Base-by-base conservation (phyloP, 53 echinoderm and acorn worm species). In the Actinopyga echinites region DNA sequence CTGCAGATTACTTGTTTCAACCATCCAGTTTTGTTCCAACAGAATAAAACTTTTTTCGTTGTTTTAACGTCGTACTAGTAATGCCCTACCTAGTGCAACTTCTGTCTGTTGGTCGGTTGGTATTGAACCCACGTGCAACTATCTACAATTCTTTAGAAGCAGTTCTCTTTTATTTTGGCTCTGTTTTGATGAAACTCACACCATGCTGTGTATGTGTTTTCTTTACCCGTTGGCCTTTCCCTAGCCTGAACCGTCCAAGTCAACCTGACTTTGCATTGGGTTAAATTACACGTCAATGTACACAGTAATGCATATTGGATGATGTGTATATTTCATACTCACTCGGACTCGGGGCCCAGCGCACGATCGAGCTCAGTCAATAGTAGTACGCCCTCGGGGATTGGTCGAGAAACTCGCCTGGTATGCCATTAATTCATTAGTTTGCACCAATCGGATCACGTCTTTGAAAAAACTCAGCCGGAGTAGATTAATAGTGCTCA, bases 381-480 rank as follows among this genome's bases (percentile, higher is more conserved):
- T 62, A 80, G 24, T 80, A 80, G 81, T 61, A 80, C 60, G 60
- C 81, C 81, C 81, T 80, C 81, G 81, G 81, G 81, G 81, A 80
- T 80, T 80, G 81, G 81, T 34, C 34, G 60, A 44, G 60, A 62
- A 80, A 62, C 81, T 80, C 62, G 60, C 81, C 34, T 60, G 81
- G 81, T 61, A 80, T 80, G 62, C 63, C 60, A 62, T 80, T 61
- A 62, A 80, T 80, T 80, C 63, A 80, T 80, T 59, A 80, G 60
- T 62, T 80, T 80, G 60, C 61, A 35, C 81, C 81, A 80, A 80
- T 80, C 60, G 43, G 40, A 80, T 22, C 38, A 20, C 30, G 40
- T 30, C 81, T 80, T 80, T 26, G 28, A 33, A 36, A 62, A 80
- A 80, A 80, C 61, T 80, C 63, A 61, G 26, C 36, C 24, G 34